Evolutionary conservation across 1,140 invertebrate genomes (phyloP).

Genomic region (Odontomachus brunneus): DNA sequence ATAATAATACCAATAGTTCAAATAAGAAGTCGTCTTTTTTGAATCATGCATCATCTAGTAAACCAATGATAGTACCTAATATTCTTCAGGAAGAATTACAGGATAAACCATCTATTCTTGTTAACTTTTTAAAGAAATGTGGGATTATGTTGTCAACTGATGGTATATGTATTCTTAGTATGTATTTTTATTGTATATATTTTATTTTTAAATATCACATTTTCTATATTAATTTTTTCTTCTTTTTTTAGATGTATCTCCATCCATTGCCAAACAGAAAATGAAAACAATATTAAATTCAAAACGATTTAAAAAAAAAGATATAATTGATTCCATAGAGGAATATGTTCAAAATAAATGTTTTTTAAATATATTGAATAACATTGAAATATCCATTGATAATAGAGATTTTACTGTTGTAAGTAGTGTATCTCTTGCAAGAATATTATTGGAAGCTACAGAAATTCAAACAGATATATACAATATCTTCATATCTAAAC

Average conservation of each 20-base stretch:
- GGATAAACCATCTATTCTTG: constrained; percentile 60
- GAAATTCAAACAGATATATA: constrained; percentile 78
- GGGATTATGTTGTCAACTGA: constrained; percentile 72
- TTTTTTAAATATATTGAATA: constrained; percentile 75
- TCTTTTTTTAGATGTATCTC: constrained; percentile 71
- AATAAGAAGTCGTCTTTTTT: background rate
- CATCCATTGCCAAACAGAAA: constrained; percentile 70
- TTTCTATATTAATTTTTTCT: constrained; percentile 15
- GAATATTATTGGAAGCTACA: constrained; percentile 80
- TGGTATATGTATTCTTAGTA: constrained; percentile 74
- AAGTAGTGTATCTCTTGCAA: constrained; percentile 75
- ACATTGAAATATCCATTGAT: constrained; percentile 73
- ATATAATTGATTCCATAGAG: constrained; percentile 77
- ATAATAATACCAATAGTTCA: background rate
- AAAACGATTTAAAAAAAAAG: constrained; percentile 62
- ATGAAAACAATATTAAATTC: constrained; percentile 77
- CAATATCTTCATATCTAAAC: constrained; percentile 75
- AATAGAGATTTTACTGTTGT: constrained; percentile 58
- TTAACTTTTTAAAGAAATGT: constrained; percentile 72
- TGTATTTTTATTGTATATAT: constrained; percentile 27
- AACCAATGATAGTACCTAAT: background rate
- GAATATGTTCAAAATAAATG: constrained; percentile 75
- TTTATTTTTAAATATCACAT: constrained; percentile 11
- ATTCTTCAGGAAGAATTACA: constrained; percentile 10
- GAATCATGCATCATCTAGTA: background rate